Percentiles rank a stretch among this genome's conserved stretches.
Conservation (phyloP, 2,113 vertebrate species). For the Spilogale gracilis region DNA sequence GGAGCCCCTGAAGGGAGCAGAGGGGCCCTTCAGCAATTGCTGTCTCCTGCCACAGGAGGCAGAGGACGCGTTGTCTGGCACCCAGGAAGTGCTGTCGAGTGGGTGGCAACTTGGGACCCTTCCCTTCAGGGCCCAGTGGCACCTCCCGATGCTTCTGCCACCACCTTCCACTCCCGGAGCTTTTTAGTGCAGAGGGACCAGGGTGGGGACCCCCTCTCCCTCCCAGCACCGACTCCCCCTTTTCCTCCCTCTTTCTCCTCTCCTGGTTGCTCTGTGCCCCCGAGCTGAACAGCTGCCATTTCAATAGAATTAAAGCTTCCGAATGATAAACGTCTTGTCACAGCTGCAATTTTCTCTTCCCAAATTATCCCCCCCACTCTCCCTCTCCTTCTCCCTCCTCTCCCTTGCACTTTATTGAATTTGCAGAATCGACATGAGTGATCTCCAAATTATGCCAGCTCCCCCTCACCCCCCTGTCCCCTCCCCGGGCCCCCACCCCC, state of each 20-base stretch:
- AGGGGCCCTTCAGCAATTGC: background rate
- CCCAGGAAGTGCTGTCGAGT: background rate
- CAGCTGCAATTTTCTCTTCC: conserved; percentile 93
- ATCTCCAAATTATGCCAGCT: conserved; percentile 84
- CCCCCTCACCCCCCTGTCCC: conserved; percentile 43
- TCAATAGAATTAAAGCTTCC: conserved; percentile 91
- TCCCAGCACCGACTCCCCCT: conserved; percentile 1
- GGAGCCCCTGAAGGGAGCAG: background rate
- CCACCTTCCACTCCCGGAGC: conserved; percentile 55
- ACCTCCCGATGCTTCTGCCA: background rate
- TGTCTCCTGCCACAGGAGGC: background rate
- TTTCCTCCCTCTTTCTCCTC: conserved; percentile 57
- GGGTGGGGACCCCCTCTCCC: conserved; percentile 71
- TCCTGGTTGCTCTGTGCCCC: conserved; percentile 74
- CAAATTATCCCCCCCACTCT: conserved; percentile 89
- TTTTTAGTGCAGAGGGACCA: conserved; percentile 46
- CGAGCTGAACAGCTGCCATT: conserved; percentile 84
- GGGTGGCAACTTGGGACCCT: background rate
- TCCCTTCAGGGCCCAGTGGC: background rate
- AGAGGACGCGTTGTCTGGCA: background rate
- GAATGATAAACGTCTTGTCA: conserved; percentile 91
- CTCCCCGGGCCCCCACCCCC: conserved; percentile 60
- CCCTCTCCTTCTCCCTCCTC: conserved; percentile 77
- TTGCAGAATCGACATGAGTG: conserved; percentile 83
- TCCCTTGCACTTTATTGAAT: conserved; percentile 81